phyloP scores from a whole-genome alignment of 2,888 invertebrate genomes.

The Lasioglossum leucozonium region DNA sequence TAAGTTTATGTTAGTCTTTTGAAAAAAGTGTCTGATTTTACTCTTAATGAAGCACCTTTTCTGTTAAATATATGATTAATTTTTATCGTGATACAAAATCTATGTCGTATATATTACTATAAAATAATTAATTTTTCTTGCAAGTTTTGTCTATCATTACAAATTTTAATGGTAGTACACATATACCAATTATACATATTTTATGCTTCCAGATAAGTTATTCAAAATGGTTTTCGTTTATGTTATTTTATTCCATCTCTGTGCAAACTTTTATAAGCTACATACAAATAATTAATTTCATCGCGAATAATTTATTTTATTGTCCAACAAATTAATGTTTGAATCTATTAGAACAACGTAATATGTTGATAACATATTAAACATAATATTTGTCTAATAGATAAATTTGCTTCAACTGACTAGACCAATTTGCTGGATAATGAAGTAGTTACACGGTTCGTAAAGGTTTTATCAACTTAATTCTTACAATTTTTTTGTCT shows the following conservation, averaged over 20 bases:
- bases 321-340: background rate
- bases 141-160: background rate
- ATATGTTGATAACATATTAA: background rate
- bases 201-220: background rate
- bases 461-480: slow-evolving; percentile 6
- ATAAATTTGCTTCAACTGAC: background rate
- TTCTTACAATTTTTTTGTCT: slow-evolving; percentile 9
- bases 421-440: slow-evolving; percentile 7
- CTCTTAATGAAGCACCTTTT: background rate
- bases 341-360: slow-evolving; percentile 15
- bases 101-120: background rate
- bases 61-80: background rate
- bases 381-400: slow-evolving; percentile 27
- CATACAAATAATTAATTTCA: background rate
- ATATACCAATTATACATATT: slow-evolving; percentile 35
- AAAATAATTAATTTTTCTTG: background rate
- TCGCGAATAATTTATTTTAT: slow-evolving; percentile 2
- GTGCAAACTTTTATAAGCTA: background rate
- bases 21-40: background rate
- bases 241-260: background rate
- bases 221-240: background rate
- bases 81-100: background rate
- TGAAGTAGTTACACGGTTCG: background rate
- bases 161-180: slow-evolving; percentile 18
- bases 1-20: slow-evolving; percentile 5